Percentiles rank a stretch among this genome's conserved stretches.
Conservation (phyloP, 2,888 invertebrate species). For the Conomelus anceps region DNA sequence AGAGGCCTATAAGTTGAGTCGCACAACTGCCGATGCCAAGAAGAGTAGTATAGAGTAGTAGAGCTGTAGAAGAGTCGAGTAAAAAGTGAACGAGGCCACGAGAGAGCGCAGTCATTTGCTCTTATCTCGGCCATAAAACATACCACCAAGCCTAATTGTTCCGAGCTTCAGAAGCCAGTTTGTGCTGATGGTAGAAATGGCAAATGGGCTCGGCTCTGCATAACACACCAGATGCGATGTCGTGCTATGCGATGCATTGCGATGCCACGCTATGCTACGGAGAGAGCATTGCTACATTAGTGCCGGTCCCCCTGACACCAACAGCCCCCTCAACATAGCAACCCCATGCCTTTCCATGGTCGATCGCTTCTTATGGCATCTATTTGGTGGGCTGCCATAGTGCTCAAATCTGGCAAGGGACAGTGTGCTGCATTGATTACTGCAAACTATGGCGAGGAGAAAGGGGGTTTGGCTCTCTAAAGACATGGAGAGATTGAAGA, state of each 20-base stretch:
- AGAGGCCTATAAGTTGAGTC: not conserved
- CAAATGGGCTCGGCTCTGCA: not conserved
- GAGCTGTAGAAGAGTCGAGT: not conserved
- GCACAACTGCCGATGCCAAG: not conserved
- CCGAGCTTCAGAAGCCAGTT: not conserved
- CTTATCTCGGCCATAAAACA: not conserved
- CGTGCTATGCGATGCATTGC: too few species aligned
- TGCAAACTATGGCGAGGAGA: not conserved
- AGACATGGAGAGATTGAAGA: too few species aligned
- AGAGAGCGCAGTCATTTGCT: not conserved
- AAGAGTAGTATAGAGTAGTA: not conserved
- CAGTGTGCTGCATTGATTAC: not conserved
- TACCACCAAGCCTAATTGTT: not conserved
- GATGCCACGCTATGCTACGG: not conserved
- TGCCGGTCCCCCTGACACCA: not conserved
- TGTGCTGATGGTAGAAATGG: not conserved
- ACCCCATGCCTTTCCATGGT: not conserved
- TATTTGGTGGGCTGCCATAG: not conserved
- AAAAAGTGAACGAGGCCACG: not conserved
- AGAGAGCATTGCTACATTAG: not conserved
- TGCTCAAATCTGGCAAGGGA: not conserved
- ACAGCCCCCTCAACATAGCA: too few species aligned
- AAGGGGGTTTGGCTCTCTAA: too few species aligned
- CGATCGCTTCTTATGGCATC: not conserved
- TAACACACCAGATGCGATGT: not conserved